Conservation (phyloP, 1,140 invertebrate genomes). For the Reticulitermes speratus region DNA sequence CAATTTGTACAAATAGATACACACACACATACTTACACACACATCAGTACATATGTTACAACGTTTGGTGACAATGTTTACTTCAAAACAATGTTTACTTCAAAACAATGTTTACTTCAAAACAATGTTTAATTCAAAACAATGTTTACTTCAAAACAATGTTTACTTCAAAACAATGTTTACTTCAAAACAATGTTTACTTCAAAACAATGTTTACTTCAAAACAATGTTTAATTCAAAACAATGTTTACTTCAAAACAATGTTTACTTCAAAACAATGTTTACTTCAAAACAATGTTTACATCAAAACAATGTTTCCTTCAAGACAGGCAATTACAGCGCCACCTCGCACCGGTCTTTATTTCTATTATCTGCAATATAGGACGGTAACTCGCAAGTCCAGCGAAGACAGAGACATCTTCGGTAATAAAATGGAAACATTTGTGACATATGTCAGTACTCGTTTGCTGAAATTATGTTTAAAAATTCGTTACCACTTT, state of each 20-base stretch:
- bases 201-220: neutral
- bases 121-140: neutral
- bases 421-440: neutral
- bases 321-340: neutral
- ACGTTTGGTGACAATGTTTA: neutral
- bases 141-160: neutral
- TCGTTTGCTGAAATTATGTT: neutral
- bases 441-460: neutral
- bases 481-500: neutral
- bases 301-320: neutral
- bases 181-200: neutral
- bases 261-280: neutral
- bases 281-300: neutral
- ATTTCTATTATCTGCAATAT: neutral
- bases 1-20: slow-evolving; percentile 4
- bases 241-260: neutral
- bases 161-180: neutral
- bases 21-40: slow-evolving; percentile 4
- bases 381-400: slow-evolving; percentile 7
- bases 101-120: neutral
- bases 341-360: neutral
- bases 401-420: neutral
- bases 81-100: neutral
- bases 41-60: slow-evolving; percentile 13
- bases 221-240: too few species aligned